These are phyloP conservation scores for Heliothis peltigera DNA, from an alignment of 2,888 invertebrate species.

Conservation along the genomic window DNA sequence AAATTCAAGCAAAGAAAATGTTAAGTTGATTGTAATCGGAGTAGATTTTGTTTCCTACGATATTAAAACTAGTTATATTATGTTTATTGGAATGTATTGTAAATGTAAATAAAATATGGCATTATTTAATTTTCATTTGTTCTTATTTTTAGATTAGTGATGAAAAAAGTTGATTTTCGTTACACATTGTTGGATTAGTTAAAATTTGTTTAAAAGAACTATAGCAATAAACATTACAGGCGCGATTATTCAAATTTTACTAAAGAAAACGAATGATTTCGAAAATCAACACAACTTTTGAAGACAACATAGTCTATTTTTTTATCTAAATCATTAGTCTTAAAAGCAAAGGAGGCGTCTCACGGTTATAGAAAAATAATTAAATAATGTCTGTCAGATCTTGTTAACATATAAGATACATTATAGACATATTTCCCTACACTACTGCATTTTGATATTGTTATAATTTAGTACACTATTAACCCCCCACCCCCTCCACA, in stretches of 20 bases:
- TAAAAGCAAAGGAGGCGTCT: conserved; percentile 20
- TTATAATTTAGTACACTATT: background rate
- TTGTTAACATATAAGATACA: conserved; percentile 3
- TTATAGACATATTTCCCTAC: background rate
- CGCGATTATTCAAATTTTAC: too few relatives aligned
- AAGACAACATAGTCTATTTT: conserved; percentile 33
- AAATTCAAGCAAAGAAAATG: conserved; percentile 13
- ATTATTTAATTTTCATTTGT: conserved; percentile 56
- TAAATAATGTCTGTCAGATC: conserved; percentile 2
- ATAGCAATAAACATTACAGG: too few relatives aligned
- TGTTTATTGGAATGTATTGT: conserved; percentile 60
- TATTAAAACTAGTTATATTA: conserved; percentile 59
- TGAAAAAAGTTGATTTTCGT: conserved; percentile 16
- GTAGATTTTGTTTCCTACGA: conserved; percentile 53
- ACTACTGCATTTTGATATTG: conserved; percentile 16
- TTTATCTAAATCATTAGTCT: conserved; percentile 19
- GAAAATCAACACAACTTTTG: conserved; percentile 11
- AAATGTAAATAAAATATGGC: conserved; percentile 64
- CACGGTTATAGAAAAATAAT: background rate
- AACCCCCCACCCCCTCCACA: too few relatives aligned
- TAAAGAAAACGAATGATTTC: background rate
- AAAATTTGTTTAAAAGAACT: too few relatives aligned
- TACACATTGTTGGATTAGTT: background rate
- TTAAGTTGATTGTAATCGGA: conserved; percentile 44
- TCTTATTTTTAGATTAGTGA: conserved; percentile 47